A percentile compares a stretch with the other conserved stretches of the same genome.
phyloP scores from a whole-genome alignment of 2,113 vertebrate species.

The Xiphorhynchus elegans region DNA sequence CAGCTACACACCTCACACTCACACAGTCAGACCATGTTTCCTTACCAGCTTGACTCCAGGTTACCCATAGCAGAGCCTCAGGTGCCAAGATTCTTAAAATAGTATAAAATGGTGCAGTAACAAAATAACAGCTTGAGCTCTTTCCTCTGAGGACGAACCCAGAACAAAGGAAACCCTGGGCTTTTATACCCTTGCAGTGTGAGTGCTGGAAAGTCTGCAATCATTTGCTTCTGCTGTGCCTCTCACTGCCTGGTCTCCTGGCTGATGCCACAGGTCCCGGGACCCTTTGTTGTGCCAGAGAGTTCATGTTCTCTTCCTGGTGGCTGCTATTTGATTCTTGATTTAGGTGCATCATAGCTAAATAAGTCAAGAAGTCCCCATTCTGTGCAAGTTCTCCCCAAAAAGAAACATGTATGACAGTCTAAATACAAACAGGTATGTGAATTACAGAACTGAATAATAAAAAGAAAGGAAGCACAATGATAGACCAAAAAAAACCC shows the following conservation, averaged over 20 bases:
- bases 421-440: background rate
- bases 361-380: background rate
- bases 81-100: background rate
- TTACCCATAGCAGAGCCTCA: background rate
- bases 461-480: background rate
- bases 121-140: background rate
- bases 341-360: background rate
- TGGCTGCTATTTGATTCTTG: background rate
- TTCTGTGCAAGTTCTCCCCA: fast-evolving
- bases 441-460: background rate
- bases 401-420: background rate
- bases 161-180: background rate
- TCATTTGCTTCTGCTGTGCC: background rate
- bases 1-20: background rate
- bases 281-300: background rate
- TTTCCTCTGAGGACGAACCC: background rate
- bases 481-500: background rate
- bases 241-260: background rate
- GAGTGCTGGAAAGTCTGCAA: background rate
- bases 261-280: background rate
- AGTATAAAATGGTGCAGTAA: background rate
- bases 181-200: background rate
- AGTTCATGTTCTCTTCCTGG: background rate
- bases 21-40: background rate
- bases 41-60: background rate